These are phyloP conservation scores for Osmerus eperlanus DNA, from an alignment of 2,113 vertebrate species.

Conservation along the genomic window DNA sequence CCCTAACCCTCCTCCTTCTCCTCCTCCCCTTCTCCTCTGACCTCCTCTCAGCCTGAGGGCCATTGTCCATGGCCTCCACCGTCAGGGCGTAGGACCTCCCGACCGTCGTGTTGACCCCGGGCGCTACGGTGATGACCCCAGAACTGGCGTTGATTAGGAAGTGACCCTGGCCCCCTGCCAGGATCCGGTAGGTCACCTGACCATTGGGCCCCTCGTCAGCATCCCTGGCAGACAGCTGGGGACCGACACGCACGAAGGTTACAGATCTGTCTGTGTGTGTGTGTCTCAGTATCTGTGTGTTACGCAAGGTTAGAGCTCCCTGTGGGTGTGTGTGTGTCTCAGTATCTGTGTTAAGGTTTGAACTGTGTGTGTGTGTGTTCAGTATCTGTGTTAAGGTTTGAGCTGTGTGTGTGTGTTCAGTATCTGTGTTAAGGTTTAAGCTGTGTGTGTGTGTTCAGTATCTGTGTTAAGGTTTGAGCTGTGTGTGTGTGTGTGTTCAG, in stretches of 20 bases:
- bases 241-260: slow-evolving; percentile 29
- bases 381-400: too few relatives aligned
- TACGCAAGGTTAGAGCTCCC: neutral
- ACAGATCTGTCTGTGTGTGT: too few relatives aligned
- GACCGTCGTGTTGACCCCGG: slow-evolving; percentile 70
- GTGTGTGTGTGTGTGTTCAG: too few relatives aligned
- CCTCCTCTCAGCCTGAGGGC: slow-evolving; percentile 80
- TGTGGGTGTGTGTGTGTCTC: slow-evolving; percentile 2
- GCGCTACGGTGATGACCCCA: slow-evolving; percentile 81
- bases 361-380: too few relatives aligned
- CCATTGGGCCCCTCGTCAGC: slow-evolving; percentile 88
- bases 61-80: slow-evolving; percentile 83
- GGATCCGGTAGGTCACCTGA: slow-evolving; percentile 81
- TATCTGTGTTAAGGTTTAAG: too few relatives aligned
- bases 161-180: slow-evolving; percentile 82
- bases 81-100: slow-evolving; percentile 85
- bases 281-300: too few relatives aligned
- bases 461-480: too few relatives aligned
- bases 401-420: too few relatives aligned
- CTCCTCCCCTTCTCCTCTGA: slow-evolving; percentile 51
- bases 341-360: neutral
- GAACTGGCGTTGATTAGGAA: slow-evolving; percentile 81
- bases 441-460: too few relatives aligned
- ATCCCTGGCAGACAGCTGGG: slow-evolving; percentile 86
- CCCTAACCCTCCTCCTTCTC: neutral